These are phyloP conservation scores for Asbolus verrucosus DNA, from an alignment of 1,140 invertebrate genomes.

Conservation along the genomic window DNA sequence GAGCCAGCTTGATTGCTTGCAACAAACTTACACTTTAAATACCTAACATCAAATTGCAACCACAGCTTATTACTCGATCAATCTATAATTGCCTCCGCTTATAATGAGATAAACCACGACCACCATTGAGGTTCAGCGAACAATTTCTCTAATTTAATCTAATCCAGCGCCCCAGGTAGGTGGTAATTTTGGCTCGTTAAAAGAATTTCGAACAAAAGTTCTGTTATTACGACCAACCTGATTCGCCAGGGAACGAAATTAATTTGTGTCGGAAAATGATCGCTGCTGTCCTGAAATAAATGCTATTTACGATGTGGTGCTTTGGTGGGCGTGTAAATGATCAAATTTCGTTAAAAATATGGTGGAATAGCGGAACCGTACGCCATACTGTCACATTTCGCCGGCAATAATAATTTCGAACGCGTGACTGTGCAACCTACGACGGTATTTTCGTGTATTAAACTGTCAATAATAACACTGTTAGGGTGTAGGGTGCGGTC, in stretches of 20 bases:
- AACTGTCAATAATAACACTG: background rate
- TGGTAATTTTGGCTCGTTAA: no score
- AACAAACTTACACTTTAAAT: no score
- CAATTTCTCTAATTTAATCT: no score
- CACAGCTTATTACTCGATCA: no score
- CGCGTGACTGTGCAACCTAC: background rate
- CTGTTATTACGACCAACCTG: no score
- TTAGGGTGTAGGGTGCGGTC: slow-evolving; percentile 7
- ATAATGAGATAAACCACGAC: no score
- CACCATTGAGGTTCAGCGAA: no score
- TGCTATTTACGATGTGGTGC: background rate
- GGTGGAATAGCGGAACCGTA: background rate
- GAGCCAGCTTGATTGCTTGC: no score
- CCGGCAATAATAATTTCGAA: background rate
- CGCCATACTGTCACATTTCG: background rate
- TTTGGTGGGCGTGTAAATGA: background rate
- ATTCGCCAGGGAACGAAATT: background rate
- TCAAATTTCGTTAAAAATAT: slow-evolving; percentile 7
- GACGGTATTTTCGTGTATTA: background rate
- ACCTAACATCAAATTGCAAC: no score
- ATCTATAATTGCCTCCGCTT: no score
- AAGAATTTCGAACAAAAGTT: no score
- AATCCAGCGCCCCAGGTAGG: no score
- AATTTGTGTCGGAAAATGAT: background rate
- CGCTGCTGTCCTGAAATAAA: background rate